Percentiles rank a stretch among this genome's conserved stretches.
Evolutionary conservation across 2,113 vertebrate genomes (phyloP).

Genomic region (Daubentonia madagascariensis): DNA sequence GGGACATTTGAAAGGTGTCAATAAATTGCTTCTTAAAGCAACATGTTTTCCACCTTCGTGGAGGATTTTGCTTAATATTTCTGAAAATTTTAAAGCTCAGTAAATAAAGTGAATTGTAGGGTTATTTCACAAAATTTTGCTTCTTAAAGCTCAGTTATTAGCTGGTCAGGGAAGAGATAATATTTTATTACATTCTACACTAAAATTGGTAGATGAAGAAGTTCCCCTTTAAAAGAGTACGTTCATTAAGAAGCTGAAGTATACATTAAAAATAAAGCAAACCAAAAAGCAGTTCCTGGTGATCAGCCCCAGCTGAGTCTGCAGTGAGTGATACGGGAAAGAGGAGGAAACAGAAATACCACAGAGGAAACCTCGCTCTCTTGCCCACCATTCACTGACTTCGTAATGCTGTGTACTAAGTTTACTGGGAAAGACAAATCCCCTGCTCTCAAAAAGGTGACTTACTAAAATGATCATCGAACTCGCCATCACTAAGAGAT

Average conservation of each 20-base stretch:
- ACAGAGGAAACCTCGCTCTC: accelerated
- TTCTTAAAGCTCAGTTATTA: constrained; percentile 51
- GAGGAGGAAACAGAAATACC: accelerated
- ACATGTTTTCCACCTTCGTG: constrained; percentile 77
- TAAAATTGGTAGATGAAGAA: background rate
- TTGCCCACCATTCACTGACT: too few species aligned
- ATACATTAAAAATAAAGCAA: too few species aligned
- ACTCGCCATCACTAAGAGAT: background rate
- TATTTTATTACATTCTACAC: background rate
- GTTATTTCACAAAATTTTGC: constrained; percentile 37
- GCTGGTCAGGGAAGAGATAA: background rate
- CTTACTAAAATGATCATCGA: background rate
- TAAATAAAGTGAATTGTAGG: constrained; percentile 50
- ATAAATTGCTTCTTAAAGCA: constrained; percentile 77
- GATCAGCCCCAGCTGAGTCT: background rate
- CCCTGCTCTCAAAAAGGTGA: background rate
- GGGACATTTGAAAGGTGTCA: constrained; percentile 81
- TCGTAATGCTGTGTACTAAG: accelerated
- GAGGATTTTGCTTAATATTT: constrained; percentile 78
- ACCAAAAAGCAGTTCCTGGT: background rate
- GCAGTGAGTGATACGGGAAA: too few species aligned
- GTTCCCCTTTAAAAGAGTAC: background rate
- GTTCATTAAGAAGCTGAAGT: background rate
- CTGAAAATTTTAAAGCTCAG: constrained; percentile 55
- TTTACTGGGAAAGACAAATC: background rate